These are phyloP conservation scores for Melanocharis versteri DNA, from an alignment of 2,113 vertebrate genomes.

Conservation along the genomic window DNA sequence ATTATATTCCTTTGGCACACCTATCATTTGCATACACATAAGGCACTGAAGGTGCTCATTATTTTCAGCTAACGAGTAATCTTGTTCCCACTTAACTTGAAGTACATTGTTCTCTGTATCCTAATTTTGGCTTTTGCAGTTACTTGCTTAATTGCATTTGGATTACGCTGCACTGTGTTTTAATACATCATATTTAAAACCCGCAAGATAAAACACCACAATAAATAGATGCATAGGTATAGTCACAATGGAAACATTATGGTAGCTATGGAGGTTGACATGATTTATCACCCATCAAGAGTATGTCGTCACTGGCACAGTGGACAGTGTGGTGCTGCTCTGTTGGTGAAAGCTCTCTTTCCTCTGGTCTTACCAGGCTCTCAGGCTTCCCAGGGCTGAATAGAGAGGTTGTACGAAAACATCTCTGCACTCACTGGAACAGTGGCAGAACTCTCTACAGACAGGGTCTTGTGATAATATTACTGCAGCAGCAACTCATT, in stretches of 20 bases:
- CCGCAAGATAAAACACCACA: neutral
- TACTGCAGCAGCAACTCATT: neutral
- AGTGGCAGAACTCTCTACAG: neutral
- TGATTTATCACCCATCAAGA: neutral
- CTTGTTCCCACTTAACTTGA: constrained; percentile 45
- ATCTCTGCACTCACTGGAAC: neutral
- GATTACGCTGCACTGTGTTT: neutral
- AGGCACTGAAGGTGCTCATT: constrained; percentile 24
- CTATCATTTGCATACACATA: constrained; percentile 16
- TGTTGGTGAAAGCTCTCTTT: neutral
- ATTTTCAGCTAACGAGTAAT: constrained; percentile 42
- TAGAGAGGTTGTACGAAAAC: neutral
- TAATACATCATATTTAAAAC: neutral
- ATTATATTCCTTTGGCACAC: constrained; percentile 12
- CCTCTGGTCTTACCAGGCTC: neutral
- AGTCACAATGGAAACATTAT: neutral
- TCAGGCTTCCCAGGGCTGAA: neutral
- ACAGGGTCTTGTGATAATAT: neutral
- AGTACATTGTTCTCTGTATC: constrained; percentile 14
- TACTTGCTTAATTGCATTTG: constrained; percentile 33
- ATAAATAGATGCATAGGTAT: neutral
- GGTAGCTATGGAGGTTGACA: neutral
- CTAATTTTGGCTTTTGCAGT: constrained; percentile 38
- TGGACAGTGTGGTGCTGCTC: neutral
- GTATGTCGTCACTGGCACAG: neutral